Percentiles rank a stretch among this genome's conserved stretches.
Evolutionary conservation across 2,888 invertebrate genomes (phyloP).

Genomic region (Phrixothrix hirtus): DNA sequence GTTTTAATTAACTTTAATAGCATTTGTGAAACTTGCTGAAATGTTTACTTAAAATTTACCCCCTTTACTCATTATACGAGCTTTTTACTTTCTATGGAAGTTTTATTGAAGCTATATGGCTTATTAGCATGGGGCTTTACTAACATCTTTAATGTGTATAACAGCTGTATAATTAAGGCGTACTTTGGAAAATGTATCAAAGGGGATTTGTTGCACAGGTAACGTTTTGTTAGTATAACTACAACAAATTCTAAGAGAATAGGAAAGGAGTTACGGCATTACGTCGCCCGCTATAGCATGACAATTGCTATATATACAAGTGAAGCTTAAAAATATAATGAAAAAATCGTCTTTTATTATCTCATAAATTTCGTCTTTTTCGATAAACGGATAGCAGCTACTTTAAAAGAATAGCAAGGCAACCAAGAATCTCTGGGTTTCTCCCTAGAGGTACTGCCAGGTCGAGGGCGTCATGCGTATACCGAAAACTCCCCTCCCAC

Average conservation of each 20-base stretch:
- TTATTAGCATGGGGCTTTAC: slow-evolving; percentile 10
- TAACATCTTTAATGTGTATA: slow-evolving; percentile 16
- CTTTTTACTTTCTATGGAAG: slow-evolving; percentile 6
- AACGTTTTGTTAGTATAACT: too few relatives aligned
- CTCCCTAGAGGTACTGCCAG: slow-evolving; percentile 26
- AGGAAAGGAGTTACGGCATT: too few relatives aligned
- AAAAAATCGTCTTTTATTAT: not conserved
- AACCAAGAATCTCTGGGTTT: slow-evolving; percentile 22
- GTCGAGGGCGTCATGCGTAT: slow-evolving; percentile 26
- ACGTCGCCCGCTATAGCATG: too few relatives aligned
- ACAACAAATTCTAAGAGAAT: too few relatives aligned
- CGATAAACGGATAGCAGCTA: slow-evolving; percentile 11
- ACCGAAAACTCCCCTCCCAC: slow-evolving; percentile 23
- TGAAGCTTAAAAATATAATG: too few relatives aligned
- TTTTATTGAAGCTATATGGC: slow-evolving; percentile 4
- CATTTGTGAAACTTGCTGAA: too few relatives aligned
- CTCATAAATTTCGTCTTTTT: slow-evolving; percentile 3
- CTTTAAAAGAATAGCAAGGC: slow-evolving; percentile 30
- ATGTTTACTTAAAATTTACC: too few relatives aligned
- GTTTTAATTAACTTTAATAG: too few relatives aligned
- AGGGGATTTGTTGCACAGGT: slow-evolving; percentile 7
- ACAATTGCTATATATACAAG: too few relatives aligned
- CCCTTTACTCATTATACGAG: too few relatives aligned
- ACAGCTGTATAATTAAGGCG: slow-evolving; percentile 12
- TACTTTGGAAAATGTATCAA: slow-evolving; percentile 7